Evolutionary conservation across 2,888 invertebrate genomes (phyloP).

Genomic region (Apoderus coryli): DNA sequence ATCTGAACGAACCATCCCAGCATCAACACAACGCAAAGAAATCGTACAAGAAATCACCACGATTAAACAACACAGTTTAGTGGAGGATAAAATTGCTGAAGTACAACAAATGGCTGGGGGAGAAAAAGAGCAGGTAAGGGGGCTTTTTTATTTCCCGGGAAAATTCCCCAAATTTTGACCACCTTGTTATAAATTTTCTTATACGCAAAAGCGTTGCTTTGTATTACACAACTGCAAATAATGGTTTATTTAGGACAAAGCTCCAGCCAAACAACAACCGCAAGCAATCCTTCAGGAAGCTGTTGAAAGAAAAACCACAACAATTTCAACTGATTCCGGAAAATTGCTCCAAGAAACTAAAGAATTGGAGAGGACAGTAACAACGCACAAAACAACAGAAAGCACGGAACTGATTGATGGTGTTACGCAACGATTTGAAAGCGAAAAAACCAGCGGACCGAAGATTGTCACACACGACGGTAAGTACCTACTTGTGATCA

Average conservation of each 20-base stretch:
- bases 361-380: conserved; percentile 19
- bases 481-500: too few species aligned
- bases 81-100: conserved; percentile 38
- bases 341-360: conserved; percentile 23
- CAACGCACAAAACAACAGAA: conserved; percentile 32
- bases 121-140: too few species aligned
- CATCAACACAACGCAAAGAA: conserved; percentile 59
- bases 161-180: too few species aligned
- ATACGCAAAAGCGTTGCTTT: too few species aligned
- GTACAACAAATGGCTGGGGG: conserved; percentile 36
- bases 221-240: too few species aligned
- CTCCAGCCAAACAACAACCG: too few species aligned
- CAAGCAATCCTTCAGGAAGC: conserved; percentile 16
- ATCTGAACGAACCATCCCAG: conserved; percentile 51
- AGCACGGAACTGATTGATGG: conserved; percentile 34
- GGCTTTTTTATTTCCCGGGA: too few species aligned
- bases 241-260: too few species aligned
- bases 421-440: conserved; percentile 33
- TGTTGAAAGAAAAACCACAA: conserved; percentile 23
- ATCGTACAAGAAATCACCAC: conserved; percentile 50
- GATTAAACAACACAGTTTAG: conserved; percentile 42
- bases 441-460: too few species aligned
- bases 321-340: too few species aligned
- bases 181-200: too few species aligned
- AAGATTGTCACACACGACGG: too few species aligned